These are phyloP conservation scores for Pangasius macronema DNA, from an alignment of 2,797 vertebrate species.

Conservation along the genomic window DNA sequence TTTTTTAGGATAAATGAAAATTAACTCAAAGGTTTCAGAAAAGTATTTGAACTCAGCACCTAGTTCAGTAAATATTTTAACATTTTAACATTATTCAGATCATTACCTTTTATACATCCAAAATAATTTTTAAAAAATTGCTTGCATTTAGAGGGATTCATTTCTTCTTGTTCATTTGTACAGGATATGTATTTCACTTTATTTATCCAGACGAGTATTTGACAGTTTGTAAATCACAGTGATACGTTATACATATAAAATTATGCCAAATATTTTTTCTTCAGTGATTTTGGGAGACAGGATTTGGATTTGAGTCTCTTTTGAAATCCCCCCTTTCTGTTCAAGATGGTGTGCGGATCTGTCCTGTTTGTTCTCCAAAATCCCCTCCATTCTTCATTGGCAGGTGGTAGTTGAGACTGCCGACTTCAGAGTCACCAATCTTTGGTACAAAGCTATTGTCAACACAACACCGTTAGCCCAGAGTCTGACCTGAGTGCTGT, in stretches of 20 bases:
- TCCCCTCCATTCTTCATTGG: constrained; percentile 54
- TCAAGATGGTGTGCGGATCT: constrained; percentile 44
- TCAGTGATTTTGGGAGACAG: constrained; percentile 24
- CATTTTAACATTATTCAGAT: not conserved
- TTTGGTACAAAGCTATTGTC: constrained; percentile 58
- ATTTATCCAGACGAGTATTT: not conserved
- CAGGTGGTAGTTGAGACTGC: constrained; percentile 59
- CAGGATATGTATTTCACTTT: not conserved
- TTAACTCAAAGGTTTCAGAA: not conserved
- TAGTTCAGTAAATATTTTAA: not conserved
- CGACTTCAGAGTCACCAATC: constrained; percentile 53
- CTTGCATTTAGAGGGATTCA: not conserved
- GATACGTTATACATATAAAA: not conserved
- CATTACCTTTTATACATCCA: not conserved
- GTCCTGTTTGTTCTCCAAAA: constrained; percentile 57
- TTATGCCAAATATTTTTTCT: not conserved
- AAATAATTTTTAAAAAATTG: not conserved
- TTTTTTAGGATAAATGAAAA: not conserved
- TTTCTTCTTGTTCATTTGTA: not conserved
- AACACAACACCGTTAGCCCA: constrained; percentile 58
- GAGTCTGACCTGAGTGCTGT: constrained; percentile 47
- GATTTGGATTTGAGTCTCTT: constrained; percentile 2
- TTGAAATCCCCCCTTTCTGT: constrained; percentile 15
- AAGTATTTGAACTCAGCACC: not conserved
- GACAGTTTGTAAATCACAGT: not conserved